Evolutionary conservation across 2,888 invertebrate genomes (phyloP), one percentile per base, ranked within the genome.

Genomic region (Suillia variegata): DNA sequence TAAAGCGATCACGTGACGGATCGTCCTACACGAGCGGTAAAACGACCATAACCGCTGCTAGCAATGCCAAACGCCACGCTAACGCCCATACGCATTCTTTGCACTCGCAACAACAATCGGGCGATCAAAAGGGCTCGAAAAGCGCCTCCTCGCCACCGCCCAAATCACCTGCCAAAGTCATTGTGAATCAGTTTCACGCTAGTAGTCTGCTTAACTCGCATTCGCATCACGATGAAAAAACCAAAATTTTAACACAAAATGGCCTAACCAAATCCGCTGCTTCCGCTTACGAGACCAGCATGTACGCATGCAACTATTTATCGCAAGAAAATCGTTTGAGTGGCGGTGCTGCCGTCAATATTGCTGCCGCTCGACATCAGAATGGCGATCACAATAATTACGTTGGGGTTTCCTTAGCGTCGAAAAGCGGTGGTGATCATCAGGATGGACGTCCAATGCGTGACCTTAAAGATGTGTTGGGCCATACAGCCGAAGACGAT

Each of bases 171-270:
- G 74, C 66, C 61, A 80, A 80, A 69, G 76, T 80, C 54, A 78
- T 80, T 61, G 81, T 80, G 33, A 81, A 79, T 65, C 74, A 79
- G 61, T 81, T 80, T 67, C 81, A 81, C 66, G 80, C 77, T 61
- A 80, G 76, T 70, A 80, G 72, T 63, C 65, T 80, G 70, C 69
- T 80, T 53, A 78, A 62, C 63, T 68, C 75, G 15, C 77, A 78
- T 54, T 71, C 74, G 54, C 71, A 71, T 34, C 72, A 73, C 21
- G 67, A 67, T 26, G 77, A 79, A 54, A 79, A 78, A 62, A 69
- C 67, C 54, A 68, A 75, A 54, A 70, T 78, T 55, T 69, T 78
- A 65, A 75, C 75, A 10, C 78, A 76, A 63, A 78, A 79, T 59
- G 79, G 78, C 53, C 61, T 78, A 58, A 76, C 70, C 38, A 77